Conservation (phyloP, 2,888 invertebrate species). For the Emesis furor region DNA sequence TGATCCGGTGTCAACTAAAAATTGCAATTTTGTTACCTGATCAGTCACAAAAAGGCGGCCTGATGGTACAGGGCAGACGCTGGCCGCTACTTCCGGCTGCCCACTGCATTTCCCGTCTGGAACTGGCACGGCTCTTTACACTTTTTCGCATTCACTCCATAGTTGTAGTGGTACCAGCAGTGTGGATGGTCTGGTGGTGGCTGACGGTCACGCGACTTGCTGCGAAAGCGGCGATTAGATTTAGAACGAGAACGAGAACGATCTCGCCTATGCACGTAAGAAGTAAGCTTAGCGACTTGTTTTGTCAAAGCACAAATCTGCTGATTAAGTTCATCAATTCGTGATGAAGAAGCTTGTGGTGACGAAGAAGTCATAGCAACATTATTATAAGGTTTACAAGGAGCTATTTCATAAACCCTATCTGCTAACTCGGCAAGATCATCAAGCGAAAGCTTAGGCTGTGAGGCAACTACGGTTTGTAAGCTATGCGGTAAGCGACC, state of each 20-base stretch:
- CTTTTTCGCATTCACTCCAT: slow-evolving; percentile 33
- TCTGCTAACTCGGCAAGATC: slow-evolving; percentile 26
- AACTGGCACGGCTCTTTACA: slow-evolving; percentile 52
- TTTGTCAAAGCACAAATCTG: neutral
- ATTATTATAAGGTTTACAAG: neutral
- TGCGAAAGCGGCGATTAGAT: neutral
- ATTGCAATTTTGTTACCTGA: slow-evolving; percentile 61
- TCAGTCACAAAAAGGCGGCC: slow-evolving; percentile 76
- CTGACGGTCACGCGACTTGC: neutral
- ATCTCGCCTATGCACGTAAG: neutral
- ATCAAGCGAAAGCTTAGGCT: slow-evolving; percentile 20
- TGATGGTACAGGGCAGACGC: slow-evolving; percentile 63
- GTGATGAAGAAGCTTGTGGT: slow-evolving; percentile 11
- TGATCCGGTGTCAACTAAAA: slow-evolving; percentile 68
- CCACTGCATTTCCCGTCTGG: slow-evolving; percentile 55
- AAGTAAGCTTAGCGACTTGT: neutral
- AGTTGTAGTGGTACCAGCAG: slow-evolving; percentile 52
- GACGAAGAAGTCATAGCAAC: neutral
- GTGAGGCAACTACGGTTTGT: neutral
- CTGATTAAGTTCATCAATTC: neutral
- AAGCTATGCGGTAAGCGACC: neutral
- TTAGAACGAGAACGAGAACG: slow-evolving; percentile 2
- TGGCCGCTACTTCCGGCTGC: slow-evolving; percentile 71
- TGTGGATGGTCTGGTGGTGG: neutral
- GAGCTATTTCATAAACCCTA: slow-evolving; percentile 18